These are phyloP conservation scores for Pachyuromys duprasi DNA, from an alignment of 2,797 vertebrate species.

Conservation along the genomic window DNA sequence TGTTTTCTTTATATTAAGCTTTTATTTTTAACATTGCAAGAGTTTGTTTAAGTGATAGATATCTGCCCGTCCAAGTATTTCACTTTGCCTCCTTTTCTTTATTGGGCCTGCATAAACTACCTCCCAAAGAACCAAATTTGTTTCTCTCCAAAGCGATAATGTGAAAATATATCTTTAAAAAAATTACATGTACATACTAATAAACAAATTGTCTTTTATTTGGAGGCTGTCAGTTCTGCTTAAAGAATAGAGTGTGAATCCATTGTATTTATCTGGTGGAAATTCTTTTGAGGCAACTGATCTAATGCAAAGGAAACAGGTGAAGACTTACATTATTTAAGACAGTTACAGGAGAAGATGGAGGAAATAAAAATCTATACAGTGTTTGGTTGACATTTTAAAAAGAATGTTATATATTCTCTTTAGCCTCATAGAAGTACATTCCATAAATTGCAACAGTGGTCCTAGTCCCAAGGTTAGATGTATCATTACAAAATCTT, in stretches of 20 bases:
- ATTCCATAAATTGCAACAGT: slow-evolving; percentile 83
- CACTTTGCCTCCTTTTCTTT: neutral
- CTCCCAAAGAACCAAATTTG: slow-evolving; percentile 16
- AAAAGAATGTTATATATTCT: slow-evolving; percentile 85
- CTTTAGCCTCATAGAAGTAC: slow-evolving; percentile 80
- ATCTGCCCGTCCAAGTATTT: neutral
- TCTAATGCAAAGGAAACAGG: slow-evolving; percentile 77
- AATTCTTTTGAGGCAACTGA: slow-evolving; percentile 78
- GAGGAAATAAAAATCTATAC: slow-evolving; percentile 80
- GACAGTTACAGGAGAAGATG: slow-evolving; percentile 73
- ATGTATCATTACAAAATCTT: slow-evolving; percentile 65
- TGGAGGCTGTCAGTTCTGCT: slow-evolving; percentile 55
- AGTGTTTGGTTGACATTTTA: slow-evolving; percentile 84
- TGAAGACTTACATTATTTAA: slow-evolving; percentile 84
- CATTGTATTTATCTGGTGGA: slow-evolving; percentile 75
- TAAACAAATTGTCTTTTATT: slow-evolving; percentile 40
- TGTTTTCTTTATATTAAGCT: slow-evolving; percentile 8
- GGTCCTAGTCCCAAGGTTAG: slow-evolving; percentile 75
- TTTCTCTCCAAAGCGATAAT: slow-evolving; percentile 26
- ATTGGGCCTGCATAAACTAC: slow-evolving; percentile 16
- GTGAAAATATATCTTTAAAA: slow-evolving; percentile 22
- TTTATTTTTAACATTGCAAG: neutral
- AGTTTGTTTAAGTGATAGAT: slow-evolving; percentile 1
- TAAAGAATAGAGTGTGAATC: slow-evolving; percentile 57
- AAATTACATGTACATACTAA: neutral